A percentile compares a stretch with the other conserved stretches of the same genome.
phyloP scores from a whole-genome alignment of 2,113 vertebrate genomes.

The Cyprinodon variegatus region DNA sequence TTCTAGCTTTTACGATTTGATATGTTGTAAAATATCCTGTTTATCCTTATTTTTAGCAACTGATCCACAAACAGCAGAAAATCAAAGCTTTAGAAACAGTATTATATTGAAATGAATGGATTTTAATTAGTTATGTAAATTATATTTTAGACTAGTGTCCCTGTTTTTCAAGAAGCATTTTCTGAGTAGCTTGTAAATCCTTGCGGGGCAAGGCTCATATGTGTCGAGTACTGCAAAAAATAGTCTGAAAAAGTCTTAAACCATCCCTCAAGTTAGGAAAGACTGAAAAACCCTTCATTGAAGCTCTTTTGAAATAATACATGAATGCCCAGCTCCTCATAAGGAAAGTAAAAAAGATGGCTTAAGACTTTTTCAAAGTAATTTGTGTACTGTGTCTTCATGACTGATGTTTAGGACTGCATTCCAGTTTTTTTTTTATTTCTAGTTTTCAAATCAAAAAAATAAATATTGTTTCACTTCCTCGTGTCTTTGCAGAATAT shows the following conservation, averaged over 20 bases:
- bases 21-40: constrained; percentile 18
- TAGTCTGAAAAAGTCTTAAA: background rate
- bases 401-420: constrained; percentile 59
- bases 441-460: constrained; percentile 29
- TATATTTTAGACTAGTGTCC: constrained; percentile 10
- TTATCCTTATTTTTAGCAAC: constrained; percentile 35
- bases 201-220: constrained; percentile 78
- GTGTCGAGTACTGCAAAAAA: constrained; percentile 35
- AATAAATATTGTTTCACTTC: constrained; percentile 31
- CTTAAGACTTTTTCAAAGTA: background rate
- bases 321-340: background rate
- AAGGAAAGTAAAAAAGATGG: background rate
- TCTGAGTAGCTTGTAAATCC: constrained; percentile 63
- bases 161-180: constrained; percentile 42
- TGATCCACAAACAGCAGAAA: constrained; percentile 23
- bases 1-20: constrained; percentile 26
- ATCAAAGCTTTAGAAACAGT: constrained; percentile 55
- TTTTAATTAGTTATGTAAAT: constrained; percentile 41
- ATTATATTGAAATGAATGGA: constrained; percentile 53
- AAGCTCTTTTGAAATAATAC: background rate
- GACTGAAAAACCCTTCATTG: background rate
- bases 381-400: background rate
- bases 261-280: background rate
- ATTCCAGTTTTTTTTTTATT: constrained; percentile 65
- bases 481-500: constrained; percentile 34